Evolutionary conservation across 2,113 vertebrate genomes (phyloP), one percentile per base, ranked within the genome.

Genomic region (Chloroceryle aenea): DNA sequence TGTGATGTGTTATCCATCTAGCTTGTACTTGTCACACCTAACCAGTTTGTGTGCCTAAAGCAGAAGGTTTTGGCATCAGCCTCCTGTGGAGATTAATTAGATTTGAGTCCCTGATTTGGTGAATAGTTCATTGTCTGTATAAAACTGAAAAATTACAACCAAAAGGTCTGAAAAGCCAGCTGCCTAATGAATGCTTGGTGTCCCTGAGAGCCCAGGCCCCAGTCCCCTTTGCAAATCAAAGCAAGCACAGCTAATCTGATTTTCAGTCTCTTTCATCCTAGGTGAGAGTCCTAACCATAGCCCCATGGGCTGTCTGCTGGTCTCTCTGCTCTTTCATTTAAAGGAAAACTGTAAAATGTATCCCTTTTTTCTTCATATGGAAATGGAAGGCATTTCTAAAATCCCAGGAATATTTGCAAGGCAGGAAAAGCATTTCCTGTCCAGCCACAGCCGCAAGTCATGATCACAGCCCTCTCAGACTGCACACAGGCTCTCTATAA

Each of bases 301-400:
- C 66, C 77, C 74, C 61, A 27, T 94, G 89, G 87, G 69, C 80
- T 91, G 87, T 89, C 89, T 96, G 77, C 74, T 74, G 87, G 77
- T 82, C 64, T 94, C 91, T 87, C 69, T 3, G 1, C 40, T 82
- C 66, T 95, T 93, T 85, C 48, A 79, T 82, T 93, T 94, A 38
- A 89, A 85, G 62, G 13, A 89, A 94, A 91, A 69, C 40, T 36
- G 36, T 79, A 91, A 93, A 94, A 94, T 32, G 84, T 26, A 30
- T 87, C 95, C 67, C 16, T 78, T 95, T 96, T 95, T 95, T 66
- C 77, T 96, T 69, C 74, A 32, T 82, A 90, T 91, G 93, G 85
- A 96, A 91, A 95, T 95, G 25, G 40, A 23, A 87, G 29, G 12
- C 52, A 87, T 89, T 91, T 95, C 74, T 96, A 61, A 95, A 95